phyloP scores from a whole-genome alignment of 2,797 vertebrate species.

The Tauraco hartlaubi region DNA sequence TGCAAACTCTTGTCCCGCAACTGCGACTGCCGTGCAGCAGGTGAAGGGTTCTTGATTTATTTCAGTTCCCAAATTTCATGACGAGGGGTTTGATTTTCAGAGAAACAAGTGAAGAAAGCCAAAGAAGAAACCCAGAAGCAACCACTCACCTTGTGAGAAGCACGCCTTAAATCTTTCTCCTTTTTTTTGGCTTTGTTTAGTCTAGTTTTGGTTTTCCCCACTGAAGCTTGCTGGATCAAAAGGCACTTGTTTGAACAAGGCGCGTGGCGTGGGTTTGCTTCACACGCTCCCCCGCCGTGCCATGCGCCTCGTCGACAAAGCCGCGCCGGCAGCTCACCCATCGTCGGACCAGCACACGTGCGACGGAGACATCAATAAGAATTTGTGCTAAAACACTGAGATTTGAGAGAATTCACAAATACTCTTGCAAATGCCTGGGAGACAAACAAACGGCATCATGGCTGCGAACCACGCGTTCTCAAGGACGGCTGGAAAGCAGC shows the following conservation, averaged over 20 bases:
- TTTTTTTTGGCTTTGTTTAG: not conserved
- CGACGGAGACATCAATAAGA: fast-evolving
- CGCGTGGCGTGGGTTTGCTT: fast-evolving
- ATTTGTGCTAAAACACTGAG: fast-evolving
- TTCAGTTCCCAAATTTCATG: not conserved
- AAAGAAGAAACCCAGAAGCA: not conserved
- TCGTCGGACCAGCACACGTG: fast-evolving
- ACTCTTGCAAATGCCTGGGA: not conserved
- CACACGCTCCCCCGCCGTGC: fast-evolving
- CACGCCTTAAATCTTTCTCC: not conserved
- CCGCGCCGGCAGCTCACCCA: not conserved
- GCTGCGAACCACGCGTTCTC: fast-evolving
- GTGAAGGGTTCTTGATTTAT: not conserved
- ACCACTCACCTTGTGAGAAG: not conserved
- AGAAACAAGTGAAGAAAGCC: not conserved
- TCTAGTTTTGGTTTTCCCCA: not conserved
- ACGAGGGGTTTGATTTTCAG: not conserved
- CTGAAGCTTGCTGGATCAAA: fast-evolving
- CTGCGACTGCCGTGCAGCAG: fast-evolving
- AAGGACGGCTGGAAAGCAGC: not conserved
- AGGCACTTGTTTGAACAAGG: not conserved
- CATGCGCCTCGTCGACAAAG: fast-evolving
- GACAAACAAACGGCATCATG: fast-evolving
- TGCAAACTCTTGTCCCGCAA: not conserved
- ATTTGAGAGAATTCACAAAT: fast-evolving